phyloP scores from a whole-genome alignment of 2,888 invertebrate genomes.

The Lysandra bellargus region DNA sequence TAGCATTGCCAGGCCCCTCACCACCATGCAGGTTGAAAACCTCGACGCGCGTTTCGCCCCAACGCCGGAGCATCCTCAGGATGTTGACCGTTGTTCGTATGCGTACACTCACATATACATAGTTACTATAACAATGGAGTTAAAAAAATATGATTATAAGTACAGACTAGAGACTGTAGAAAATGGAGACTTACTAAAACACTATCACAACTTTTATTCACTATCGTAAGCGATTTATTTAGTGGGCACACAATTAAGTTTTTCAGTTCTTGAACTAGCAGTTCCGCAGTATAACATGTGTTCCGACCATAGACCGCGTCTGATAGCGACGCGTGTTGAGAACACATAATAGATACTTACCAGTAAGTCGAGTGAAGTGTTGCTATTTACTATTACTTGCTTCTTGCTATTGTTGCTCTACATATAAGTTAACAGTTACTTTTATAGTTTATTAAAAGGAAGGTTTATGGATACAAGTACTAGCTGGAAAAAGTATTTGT shows the following conservation, averaged over 20 bases:
- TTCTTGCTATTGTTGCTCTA: background rate
- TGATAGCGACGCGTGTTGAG: slow-evolving; percentile 1
- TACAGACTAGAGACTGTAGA: background rate
- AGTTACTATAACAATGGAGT: too few species aligned
- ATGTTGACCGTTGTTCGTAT: too few species aligned
- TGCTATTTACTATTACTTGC: background rate
- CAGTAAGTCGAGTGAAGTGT: background rate
- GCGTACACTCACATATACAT: too few species aligned
- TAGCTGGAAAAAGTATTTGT: too few species aligned
- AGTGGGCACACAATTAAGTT: slow-evolving; percentile 16
- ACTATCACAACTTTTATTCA: background rate
- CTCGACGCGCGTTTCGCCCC: too few species aligned
- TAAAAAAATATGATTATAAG: too few species aligned
- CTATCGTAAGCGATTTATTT: background rate
- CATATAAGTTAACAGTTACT: background rate
- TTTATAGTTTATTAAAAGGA: too few species aligned
- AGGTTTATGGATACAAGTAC: too few species aligned
- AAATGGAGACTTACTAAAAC: background rate
- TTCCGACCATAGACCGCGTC: background rate
- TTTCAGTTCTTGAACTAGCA: slow-evolving; percentile 27
- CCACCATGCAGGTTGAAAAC: too few species aligned
- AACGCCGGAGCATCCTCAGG: too few species aligned
- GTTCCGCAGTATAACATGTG: slow-evolving; percentile 4
- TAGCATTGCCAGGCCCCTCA: too few species aligned
- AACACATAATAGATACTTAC: background rate